Evolutionary conservation across 2,888 invertebrate species (phyloP), one percentile per base, ranked within the genome.

Genomic region (Nysson spinosus): DNA sequence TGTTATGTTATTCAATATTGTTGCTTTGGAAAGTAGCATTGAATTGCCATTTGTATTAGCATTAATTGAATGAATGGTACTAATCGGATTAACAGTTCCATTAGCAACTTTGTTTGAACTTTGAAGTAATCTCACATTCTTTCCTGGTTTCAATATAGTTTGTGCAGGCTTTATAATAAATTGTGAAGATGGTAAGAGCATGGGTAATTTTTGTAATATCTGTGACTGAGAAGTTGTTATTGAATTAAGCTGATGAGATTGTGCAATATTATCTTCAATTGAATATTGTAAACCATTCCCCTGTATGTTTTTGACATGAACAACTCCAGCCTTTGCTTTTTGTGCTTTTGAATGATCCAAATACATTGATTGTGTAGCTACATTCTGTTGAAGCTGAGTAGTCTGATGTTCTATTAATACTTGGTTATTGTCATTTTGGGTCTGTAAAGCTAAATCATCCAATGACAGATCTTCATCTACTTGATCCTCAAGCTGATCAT

Each of bases 171-270:
- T 85, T 2, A 83, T 49, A 9, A 84, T 75, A 47, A 81, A 83
- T 51, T 84, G 85, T n/a, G 84, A 83, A 2, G 85, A 79, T 4
- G 83, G 82, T 30, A 83, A 47, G 30, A 82, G 70, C 5, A 80
- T 69, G 2, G 82, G 80, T 55, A 82, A 42, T 24, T 80, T 83
- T 34, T 82, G 77, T 4, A 83, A 60, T 34, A 81, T 79, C 55
- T 82, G 84, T 1, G 79, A 71, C 35, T 79, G 79, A 3, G 81
- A 75, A 51, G 49, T 73, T 2, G 75, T 50, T 12, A 74, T 50
- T 4, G 49, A 66, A 9, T 58, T 64, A 4, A 65, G 58, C 28
- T 67, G 70, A 30, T 42, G 40, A 44, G 39, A 69, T 47, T 77
- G 80, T 32, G 52, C 35, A 42, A 50, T 22, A 34, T 51, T 70